Conservation (phyloP, 1,140 invertebrate species). For the Drosophila baimaii region DNA sequence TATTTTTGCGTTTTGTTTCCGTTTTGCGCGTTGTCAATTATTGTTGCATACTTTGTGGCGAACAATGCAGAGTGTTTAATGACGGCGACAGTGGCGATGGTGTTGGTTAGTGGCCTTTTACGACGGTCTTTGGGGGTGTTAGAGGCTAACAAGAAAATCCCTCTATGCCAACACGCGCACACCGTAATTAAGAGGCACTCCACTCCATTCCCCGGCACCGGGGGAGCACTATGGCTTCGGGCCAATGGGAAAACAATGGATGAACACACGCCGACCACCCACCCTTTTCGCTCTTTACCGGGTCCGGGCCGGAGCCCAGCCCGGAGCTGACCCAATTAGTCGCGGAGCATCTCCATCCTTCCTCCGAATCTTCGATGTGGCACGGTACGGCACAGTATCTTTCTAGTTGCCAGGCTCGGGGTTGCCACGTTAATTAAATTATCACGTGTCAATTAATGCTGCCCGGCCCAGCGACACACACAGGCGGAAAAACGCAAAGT, state of each 20-base stretch:
- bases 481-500: constrained; percentile 36
- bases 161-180: constrained; percentile 77
- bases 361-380: constrained; percentile 51
- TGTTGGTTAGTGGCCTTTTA: constrained; percentile 9
- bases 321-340: constrained; percentile 73
- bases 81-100: constrained; percentile 18
- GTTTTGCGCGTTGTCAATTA: constrained; percentile 65
- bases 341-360: constrained; percentile 27
- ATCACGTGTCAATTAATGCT: constrained; percentile 80
- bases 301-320: constrained; percentile 19
- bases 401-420: constrained; percentile 56
- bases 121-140: constrained; percentile 36
- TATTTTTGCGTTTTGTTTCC: constrained; percentile 47
- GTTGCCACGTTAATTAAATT: constrained; percentile 78
- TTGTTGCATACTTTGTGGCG: constrained; percentile 63
- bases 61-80: constrained; percentile 56
- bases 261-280: constrained; percentile 40
- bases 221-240: constrained; percentile 43
- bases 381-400: constrained; percentile 27
- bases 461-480: constrained; percentile 50
- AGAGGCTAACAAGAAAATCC: constrained; percentile 73
- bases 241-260: constrained; percentile 58
- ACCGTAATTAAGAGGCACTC: constrained; percentile 80
- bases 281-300: not conserved
- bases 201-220: constrained; percentile 47